Conservation (phyloP, 2,888 invertebrate species). For the Cantharis rustica region DNA sequence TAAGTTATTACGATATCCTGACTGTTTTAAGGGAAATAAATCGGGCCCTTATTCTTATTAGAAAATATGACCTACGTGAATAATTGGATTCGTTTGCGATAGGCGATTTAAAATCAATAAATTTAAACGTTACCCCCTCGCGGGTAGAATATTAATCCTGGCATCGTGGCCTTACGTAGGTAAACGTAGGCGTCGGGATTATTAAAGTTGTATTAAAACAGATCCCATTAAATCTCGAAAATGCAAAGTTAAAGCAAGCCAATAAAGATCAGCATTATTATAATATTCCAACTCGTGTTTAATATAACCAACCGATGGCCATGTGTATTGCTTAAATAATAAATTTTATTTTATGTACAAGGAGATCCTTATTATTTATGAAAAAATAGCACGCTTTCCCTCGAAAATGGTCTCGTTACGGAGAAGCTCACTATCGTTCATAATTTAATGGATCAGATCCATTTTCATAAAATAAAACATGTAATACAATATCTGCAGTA, state of each 20-base stretch:
- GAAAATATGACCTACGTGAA: neutral
- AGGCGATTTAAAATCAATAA: neutral
- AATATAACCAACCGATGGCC: neutral
- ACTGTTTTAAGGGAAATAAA: neutral
- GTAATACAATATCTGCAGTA: conserved; percentile 22
- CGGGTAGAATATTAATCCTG: neutral
- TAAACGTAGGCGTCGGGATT: neutral
- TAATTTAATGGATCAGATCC: conserved; percentile 10
- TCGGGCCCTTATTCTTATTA: neutral
- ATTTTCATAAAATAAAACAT: conserved; percentile 19
- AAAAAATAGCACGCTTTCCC: neutral
- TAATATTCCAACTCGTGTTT: neutral
- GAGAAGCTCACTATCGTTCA: neutral
- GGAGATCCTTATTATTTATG: neutral
- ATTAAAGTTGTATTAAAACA: conserved; percentile 1
- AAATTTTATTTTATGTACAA: neutral
- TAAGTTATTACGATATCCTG: neutral
- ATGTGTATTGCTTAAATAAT: neutral
- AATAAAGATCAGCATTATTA: neutral
- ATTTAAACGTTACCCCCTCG: neutral
- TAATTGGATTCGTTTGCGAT: neutral
- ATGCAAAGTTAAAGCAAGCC: neutral
- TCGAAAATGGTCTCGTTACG: neutral
- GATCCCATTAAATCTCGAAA: neutral
- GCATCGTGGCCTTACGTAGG: neutral